Conservation (phyloP, 2,797 vertebrate species). For the Mus minutoides region DNA sequence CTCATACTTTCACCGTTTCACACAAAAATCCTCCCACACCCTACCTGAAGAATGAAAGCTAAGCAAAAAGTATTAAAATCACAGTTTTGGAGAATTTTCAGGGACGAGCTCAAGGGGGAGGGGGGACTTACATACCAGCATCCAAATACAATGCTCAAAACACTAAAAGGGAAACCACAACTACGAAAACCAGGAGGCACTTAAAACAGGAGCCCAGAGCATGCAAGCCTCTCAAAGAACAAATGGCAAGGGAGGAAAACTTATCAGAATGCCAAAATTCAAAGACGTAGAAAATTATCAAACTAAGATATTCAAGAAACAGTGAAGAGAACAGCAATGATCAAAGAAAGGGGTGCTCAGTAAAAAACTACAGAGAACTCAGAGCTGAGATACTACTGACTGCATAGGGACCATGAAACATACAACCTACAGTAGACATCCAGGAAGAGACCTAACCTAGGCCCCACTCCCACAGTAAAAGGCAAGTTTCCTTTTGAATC, state of each 20-base stretch:
- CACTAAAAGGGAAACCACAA: background rate
- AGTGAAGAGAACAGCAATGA: background rate
- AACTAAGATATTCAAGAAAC: background rate
- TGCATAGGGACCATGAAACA: background rate
- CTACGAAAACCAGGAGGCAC: background rate
- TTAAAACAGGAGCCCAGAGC: background rate
- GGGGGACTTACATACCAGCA: background rate
- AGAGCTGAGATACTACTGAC: background rate
- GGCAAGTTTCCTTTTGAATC: background rate
- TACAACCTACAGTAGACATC: background rate
- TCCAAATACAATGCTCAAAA: background rate
- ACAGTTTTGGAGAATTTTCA: conserved; percentile 15
- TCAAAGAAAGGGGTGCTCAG: background rate
- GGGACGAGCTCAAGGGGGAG: background rate
- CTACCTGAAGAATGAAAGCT: conserved; percentile 41
- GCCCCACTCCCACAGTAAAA: background rate
- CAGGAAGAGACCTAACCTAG: background rate
- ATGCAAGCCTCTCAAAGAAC: background rate
- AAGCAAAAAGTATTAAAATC: background rate
- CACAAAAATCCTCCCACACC: conserved; percentile 61
- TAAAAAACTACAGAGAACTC: background rate
- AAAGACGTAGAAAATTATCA: background rate
- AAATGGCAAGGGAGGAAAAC: background rate
- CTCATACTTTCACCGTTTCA: conserved; percentile 70
- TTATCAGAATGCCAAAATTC: background rate